These are phyloP conservation scores for Aphelinus certus DNA, from an alignment of 1,140 invertebrate species.

Conservation along the genomic window DNA sequence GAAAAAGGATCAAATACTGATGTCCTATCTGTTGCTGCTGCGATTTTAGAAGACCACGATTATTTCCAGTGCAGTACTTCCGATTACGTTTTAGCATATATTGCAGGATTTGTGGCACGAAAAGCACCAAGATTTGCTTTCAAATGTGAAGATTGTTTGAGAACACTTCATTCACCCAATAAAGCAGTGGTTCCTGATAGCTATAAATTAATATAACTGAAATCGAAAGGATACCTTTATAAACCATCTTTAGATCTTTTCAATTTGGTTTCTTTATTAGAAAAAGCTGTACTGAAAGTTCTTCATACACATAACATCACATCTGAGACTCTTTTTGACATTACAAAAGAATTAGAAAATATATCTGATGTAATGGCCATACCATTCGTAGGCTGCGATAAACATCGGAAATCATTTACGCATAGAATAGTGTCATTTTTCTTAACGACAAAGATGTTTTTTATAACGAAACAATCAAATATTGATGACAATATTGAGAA, in stretches of 20 bases:
- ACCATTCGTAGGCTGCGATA: background rate
- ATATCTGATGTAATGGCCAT: background rate
- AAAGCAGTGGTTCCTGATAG: background rate
- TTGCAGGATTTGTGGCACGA: slow-evolving; percentile 26
- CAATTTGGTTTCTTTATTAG: background rate
- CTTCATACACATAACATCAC: background rate
- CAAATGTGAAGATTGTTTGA: background rate
- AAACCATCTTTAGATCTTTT: slow-evolving; percentile 13
- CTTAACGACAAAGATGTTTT: slow-evolving; percentile 13
- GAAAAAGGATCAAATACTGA: background rate
- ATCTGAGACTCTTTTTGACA: background rate
- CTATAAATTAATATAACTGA: slow-evolving; percentile 5
- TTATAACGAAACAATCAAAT: slow-evolving; percentile 9
- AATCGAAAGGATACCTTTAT: background rate
- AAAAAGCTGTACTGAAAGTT: background rate
- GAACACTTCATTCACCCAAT: background rate
- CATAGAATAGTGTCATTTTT: slow-evolving; percentile 1
- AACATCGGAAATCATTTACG: background rate
- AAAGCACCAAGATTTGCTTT: slow-evolving; percentile 3
- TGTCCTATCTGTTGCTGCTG: background rate
- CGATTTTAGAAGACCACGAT: slow-evolving; percentile 7
- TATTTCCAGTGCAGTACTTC: slow-evolving; percentile 1
- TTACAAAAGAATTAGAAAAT: background rate
- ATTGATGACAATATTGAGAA: background rate
- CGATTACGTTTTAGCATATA: slow-evolving; percentile 15